phyloP scores from a whole-genome alignment of 1,140 invertebrate genomes.

The Listronotus bonariensis region DNA sequence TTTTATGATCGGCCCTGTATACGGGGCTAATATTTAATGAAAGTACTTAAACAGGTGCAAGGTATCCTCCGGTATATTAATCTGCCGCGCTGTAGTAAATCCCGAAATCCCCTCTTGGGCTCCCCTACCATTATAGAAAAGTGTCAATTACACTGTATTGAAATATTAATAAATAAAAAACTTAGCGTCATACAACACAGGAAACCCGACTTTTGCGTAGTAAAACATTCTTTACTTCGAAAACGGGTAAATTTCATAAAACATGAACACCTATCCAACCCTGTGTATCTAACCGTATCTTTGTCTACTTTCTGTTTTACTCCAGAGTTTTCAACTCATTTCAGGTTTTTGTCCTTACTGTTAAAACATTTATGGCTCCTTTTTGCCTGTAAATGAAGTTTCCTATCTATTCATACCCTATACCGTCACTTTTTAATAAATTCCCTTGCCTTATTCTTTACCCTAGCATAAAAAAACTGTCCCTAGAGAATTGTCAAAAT shows the following conservation, averaged over 20 bases:
- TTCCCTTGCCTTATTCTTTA: neutral
- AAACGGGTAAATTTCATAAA: conserved; percentile 7
- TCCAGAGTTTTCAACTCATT: conserved; percentile 15
- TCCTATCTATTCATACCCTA: conserved; percentile 7
- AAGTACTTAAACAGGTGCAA: too few species aligned
- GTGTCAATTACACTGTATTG: too few species aligned
- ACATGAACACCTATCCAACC: neutral
- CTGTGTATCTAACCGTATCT: neutral
- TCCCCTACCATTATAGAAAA: too few species aligned
- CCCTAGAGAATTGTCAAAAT: too few species aligned
- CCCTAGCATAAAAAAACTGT: too few species aligned
- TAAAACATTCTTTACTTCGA: neutral
- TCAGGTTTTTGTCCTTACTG: conserved; percentile 14
- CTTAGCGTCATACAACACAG: too few species aligned
- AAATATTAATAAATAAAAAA: too few species aligned
- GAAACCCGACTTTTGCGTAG: neutral
- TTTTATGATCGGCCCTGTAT: too few species aligned
- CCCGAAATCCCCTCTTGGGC: too few species aligned
- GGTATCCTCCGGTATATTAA: too few species aligned
- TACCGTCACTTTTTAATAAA: neutral
- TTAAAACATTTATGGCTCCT: conserved; percentile 22
- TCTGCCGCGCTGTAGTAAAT: too few species aligned
- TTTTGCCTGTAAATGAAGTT: conserved; percentile 25
- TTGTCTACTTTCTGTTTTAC: conserved; percentile 5
- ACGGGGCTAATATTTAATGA: too few species aligned